Base-by-base conservation (phyloP, 2,888 invertebrate species). In the Melanostoma mellinum region DNA sequence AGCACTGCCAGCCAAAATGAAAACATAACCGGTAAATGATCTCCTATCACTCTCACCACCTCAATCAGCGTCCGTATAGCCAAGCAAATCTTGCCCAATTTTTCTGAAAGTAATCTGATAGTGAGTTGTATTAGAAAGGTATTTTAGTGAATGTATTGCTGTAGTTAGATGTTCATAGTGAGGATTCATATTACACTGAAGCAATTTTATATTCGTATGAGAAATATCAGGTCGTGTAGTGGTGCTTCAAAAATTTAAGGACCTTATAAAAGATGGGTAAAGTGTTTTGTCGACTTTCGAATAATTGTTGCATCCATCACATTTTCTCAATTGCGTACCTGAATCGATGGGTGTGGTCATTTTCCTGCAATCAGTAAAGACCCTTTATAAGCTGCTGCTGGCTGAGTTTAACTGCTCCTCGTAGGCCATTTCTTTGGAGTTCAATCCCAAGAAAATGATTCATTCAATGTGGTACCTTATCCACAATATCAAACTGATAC, bases 371-470 rank as follows among this genome's bases (percentile, higher is more conserved):
- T 69, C 55, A 3, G 3, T 30, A 46, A 32, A 48, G 32, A 9
- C 38, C 4, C 9, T 50, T 8, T 30, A 58, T 58, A 1, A 10
- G n/a, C 33, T 58, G 42, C 30, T 69, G 40, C 42, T 68, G 67
- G 33, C 33, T 3, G 0, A 68, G 8, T 42, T 68, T 40, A 6
- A 68, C 10, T 6, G 3, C 5, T 4, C 71, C 35, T n/a, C 35
- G 32, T 6, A 3, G n/a, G 6, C 58, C 50, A n/a, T 60, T 20
- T 42, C 71, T 71, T 38, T 60, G 33, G 20, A 60, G 2, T 3
- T 60, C 38, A 2, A 71, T 71, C 1, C 60, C 60, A 6, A 63
- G 50, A 44, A 52, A 61, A 10, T 61, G 6, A 10, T 52, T 50
- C 20, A 72, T n/a, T n/a, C n/a, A n/a, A n/a, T n/a, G 6, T 5